Conservation (phyloP, 2,888 invertebrate species). For the Pammene aurita region DNA sequence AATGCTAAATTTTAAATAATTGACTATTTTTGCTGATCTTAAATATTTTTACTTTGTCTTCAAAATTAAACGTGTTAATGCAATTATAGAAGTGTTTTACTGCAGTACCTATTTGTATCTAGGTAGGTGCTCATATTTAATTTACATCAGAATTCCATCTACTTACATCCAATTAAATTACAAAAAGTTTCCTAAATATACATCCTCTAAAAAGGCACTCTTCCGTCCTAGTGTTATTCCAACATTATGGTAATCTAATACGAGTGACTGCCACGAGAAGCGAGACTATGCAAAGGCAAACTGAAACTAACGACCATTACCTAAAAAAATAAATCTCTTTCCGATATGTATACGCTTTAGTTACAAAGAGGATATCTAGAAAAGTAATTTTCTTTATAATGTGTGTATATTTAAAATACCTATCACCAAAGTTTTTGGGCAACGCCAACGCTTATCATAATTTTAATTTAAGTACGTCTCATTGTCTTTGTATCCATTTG, state of each 20-base stretch:
- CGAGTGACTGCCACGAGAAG: conserved; percentile 1
- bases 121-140: neutral
- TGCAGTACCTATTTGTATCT: neutral
- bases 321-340: conserved; percentile 16
- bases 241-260: conserved; percentile 38
- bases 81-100: too few relatives aligned
- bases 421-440: conserved; percentile 8
- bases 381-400: neutral
- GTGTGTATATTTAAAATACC: neutral
- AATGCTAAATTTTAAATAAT: too few relatives aligned
- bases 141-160: neutral
- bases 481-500: conserved; percentile 6
- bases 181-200: conserved; percentile 25
- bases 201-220: conserved; percentile 13
- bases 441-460: conserved; percentile 1
- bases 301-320: conserved; percentile 16
- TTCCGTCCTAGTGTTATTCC: conserved; percentile 27
- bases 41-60: too few relatives aligned
- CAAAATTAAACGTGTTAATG: too few relatives aligned
- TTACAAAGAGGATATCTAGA: neutral
- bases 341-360: neutral
- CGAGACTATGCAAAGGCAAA: conserved; percentile 7
- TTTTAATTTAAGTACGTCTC: neutral
- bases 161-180: conserved; percentile 3
- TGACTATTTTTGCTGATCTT: too few relatives aligned